These are phyloP conservation scores for Drosophila atripex DNA, from an alignment of 2,888 invertebrate genomes.

Conservation along the genomic window DNA sequence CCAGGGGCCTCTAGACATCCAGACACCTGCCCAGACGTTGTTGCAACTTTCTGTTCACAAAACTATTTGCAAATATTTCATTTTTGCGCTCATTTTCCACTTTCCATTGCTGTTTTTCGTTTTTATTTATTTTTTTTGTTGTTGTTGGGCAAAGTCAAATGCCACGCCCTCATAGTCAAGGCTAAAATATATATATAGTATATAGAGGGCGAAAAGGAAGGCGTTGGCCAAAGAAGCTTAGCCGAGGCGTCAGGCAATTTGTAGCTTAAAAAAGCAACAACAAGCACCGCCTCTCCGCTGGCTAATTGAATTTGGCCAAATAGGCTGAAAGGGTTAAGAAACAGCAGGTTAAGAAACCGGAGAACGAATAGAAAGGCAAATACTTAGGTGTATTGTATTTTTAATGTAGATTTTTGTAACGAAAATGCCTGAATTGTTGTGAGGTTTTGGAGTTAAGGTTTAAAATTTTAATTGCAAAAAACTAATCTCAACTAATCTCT, in stretches of 20 bases:
- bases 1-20: slow-evolving; percentile 54
- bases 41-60: slow-evolving; percentile 48
- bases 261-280: slow-evolving; percentile 57
- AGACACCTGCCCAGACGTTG: slow-evolving; percentile 67
- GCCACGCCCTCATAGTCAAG: slow-evolving; percentile 28
- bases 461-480: too few relatives aligned
- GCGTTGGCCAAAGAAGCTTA: slow-evolving; percentile 40
- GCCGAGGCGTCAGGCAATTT: slow-evolving; percentile 69
- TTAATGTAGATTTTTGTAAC: too few relatives aligned
- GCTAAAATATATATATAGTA: background rate
- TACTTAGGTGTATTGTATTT: too few relatives aligned
- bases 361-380: background rate
- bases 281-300: slow-evolving; percentile 8
- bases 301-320: slow-evolving; percentile 59
- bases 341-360: background rate
- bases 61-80: slow-evolving; percentile 74
- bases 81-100: slow-evolving; percentile 44
- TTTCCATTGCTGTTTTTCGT: slow-evolving; percentile 49
- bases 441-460: too few relatives aligned
- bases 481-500: too few relatives aligned
- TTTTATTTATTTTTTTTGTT: slow-evolving; percentile 19
- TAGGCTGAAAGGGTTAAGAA: background rate
- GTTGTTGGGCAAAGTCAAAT: slow-evolving; percentile 56
- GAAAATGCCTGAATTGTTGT: too few relatives aligned
- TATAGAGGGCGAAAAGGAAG: slow-evolving; percentile 29